Base-by-base conservation (phyloP, 2,113 vertebrate species). In the Trichechus manatus region DNA sequence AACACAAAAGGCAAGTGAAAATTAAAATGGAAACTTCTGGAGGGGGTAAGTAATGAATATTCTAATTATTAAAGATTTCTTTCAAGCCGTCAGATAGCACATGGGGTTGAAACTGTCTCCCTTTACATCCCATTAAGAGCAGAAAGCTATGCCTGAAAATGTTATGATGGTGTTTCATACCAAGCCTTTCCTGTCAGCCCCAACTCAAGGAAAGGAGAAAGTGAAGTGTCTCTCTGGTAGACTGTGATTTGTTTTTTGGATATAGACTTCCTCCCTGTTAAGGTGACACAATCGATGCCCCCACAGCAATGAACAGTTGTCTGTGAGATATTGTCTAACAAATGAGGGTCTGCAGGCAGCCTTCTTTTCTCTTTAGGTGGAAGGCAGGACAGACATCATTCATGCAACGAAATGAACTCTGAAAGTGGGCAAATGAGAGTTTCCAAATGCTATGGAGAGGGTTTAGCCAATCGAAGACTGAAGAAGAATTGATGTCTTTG, bases 1-100 rank as follows among this genome's bases (percentile, higher is more conserved):
- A 95, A 95, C 72, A 97, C 63, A 95, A 97, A 97, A 97, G 83
- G 64, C 93, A 97, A 97, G 95, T 95, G 97, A 96, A 98, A 98
- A 95, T 96, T 97, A 95, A 97, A 97, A 95, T 88, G 61, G 87
- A 89, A 97, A 97, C 81, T 94, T 97, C 68, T 50, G 25, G 80
- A 94, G 64, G 87, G 82, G 83, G 59, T 75, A 94, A 64, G 75
- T 94, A 91, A 96, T 95, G 83, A 97, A 61, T 91, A 96, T 96
- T 96, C 89, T 95, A 97, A 97, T 96, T 96, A 97, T 96, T 96
- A 97, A 97, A 87, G 25, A 87, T 96, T 91, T 82, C 97, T 98
- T 98, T 97, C 39, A 95, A 97, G 97, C 44, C 92, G 95, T 36
- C 53, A 63, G 66, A 61, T 23, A 88, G 85, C 75, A 80, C 96